phyloP scores from a whole-genome alignment of 2,113 vertebrate species.

The Anas platyrhynchos region DNA sequence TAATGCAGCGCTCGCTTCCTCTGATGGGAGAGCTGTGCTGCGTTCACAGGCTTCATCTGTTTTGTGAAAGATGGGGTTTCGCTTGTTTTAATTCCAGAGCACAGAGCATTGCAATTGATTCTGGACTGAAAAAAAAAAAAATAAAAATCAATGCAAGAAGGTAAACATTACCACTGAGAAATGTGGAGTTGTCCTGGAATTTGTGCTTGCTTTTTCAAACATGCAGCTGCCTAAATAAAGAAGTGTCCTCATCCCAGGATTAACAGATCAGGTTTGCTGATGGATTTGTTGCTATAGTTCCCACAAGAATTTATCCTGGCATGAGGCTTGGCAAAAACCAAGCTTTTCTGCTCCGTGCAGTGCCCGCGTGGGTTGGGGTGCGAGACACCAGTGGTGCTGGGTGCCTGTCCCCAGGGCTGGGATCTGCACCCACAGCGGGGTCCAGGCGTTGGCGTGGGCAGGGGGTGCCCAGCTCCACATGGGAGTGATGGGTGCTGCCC shows the following conservation, averaged over 20 bases:
- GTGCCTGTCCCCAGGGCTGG: background rate
- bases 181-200: background rate
- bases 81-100: background rate
- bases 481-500: background rate
- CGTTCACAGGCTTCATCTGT: background rate
- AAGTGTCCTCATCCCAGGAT: background rate
- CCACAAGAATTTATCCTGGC: background rate
- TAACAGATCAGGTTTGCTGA: background rate
- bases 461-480: too few relatives aligned
- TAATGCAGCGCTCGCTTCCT: background rate
- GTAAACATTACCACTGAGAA: background rate
- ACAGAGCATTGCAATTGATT: background rate
- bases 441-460: background rate
- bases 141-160: background rate
- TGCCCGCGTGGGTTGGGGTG: slow-evolving; percentile 1
- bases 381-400: background rate
- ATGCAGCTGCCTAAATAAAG: background rate
- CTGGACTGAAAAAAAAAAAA: background rate
- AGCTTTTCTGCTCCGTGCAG: background rate
- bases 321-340: background rate
- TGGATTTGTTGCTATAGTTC: slow-evolving; percentile 26
- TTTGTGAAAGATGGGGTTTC: background rate
- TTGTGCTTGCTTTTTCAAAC: background rate
- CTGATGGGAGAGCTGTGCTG: background rate
- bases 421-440: background rate